Conservation (phyloP, 2,797 vertebrate genomes). For the Tokudaia muenninki region DNA sequence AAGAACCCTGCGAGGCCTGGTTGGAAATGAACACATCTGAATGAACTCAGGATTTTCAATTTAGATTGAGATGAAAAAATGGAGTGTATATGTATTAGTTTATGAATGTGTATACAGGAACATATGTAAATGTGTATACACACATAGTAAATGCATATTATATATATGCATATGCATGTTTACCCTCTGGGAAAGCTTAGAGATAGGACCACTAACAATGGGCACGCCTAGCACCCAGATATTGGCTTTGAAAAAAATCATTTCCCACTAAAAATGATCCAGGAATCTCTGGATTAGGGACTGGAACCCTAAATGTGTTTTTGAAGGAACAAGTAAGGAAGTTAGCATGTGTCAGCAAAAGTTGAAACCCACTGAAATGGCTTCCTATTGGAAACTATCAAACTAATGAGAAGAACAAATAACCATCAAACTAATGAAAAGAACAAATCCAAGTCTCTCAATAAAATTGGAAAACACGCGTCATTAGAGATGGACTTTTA, state of each 20-base stretch:
- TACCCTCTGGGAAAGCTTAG: not conserved
- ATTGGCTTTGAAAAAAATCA: not conserved
- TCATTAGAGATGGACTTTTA: not conserved
- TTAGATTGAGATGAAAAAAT: not conserved
- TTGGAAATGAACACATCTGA: not conserved
- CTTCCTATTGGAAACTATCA: not conserved
- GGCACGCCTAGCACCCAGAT: not conserved
- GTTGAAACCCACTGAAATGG: not conserved
- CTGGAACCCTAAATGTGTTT: not conserved
- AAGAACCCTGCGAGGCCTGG: not conserved
- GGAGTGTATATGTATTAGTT: not conserved
- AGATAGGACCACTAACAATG: not conserved
- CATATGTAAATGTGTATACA: too few relatives aligned
- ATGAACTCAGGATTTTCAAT: not conserved
- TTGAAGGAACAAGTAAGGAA: not conserved
- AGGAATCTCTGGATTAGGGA: not conserved
- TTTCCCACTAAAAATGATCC: conserved; percentile 23
- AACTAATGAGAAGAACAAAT: not conserved
- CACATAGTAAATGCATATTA: not conserved
- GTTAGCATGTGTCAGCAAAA: not conserved
- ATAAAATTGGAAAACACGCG: not conserved
- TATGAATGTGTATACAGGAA: not conserved
- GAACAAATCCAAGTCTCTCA: not conserved
- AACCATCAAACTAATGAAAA: conserved; percentile 4
- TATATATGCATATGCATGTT: not conserved